Conservation (phyloP, 1,140 invertebrate species). For the Brachionus manjavacas region DNA sequence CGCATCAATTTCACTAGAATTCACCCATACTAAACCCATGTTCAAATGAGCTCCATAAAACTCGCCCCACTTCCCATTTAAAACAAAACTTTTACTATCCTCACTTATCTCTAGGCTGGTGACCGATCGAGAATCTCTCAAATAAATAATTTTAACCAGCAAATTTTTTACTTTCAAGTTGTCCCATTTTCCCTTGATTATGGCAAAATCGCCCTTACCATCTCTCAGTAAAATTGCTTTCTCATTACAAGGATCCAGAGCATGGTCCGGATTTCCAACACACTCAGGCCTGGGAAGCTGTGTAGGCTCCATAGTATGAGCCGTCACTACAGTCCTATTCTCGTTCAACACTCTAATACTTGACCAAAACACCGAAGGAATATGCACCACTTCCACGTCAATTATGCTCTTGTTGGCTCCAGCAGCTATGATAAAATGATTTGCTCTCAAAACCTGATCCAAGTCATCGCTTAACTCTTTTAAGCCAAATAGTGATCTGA, state of each 20-base stretch:
- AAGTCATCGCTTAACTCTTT: not conserved
- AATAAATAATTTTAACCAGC: not conserved
- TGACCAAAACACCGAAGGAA: not conserved
- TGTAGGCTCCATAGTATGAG: not conserved
- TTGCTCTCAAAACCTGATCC: not conserved
- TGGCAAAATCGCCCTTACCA: not conserved
- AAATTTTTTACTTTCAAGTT: not conserved
- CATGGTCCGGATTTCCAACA: not conserved
- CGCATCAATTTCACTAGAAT: not conserved
- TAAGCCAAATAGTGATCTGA: not conserved
- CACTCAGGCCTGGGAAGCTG: not conserved
- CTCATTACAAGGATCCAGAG: not conserved
- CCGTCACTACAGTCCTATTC: not conserved
- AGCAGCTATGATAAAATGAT: not conserved
- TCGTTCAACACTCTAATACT: not conserved
- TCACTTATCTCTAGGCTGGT: not conserved
- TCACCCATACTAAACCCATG: not conserved
- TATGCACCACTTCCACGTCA: not conserved
- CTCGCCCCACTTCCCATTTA: not conserved
- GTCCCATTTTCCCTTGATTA: conserved; percentile 15
- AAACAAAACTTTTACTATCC: not conserved
- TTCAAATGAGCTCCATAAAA: not conserved
- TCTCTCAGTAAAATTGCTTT: conserved; percentile 8
- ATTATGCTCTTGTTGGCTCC: not conserved
- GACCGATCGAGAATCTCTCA: not conserved